Evolutionary conservation across 2,888 invertebrate species (phyloP), one percentile per base, ranked within the genome.

Genomic region (Toxonevra muliebris): DNA sequence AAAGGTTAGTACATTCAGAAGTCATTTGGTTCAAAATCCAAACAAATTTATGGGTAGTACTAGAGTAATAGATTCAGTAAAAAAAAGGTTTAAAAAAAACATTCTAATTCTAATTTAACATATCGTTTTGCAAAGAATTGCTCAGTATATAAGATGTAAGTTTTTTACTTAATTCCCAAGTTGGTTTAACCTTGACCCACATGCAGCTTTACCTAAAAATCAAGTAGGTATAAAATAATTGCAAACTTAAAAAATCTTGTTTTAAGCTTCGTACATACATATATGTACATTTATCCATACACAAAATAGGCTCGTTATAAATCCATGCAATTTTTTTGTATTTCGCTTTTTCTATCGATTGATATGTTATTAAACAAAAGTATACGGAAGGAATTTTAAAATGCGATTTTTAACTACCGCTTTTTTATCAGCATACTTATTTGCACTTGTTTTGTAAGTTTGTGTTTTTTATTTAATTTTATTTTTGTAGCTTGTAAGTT

Each of bases 1-100:
- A 98, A 98, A 95, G 97, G 98, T 97, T 88, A 86, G 86, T 81
- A 53, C 48, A 30, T 4, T 4, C 30, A 4, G 30, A 30, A 30
- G 30, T 30, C 30, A 30, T 30, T 30, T 30, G 30, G n/a, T n/a
- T n/a, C n/a, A n/a, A n/a, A n/a, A n/a, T n/a, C n/a, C 30, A 30
- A 4, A 30, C 30, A 30, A 30, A 30, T 30, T 30, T 30, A 7
- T 30, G 7, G 30, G 30, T 30, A 30, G 7, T 7, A 30, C 7
- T 30, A n/a, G 8, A 48, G 12, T 48, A 48, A 48, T 5, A n/a
- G 48, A 48, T 48, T 48, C 15, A 15, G 12, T 5, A 48, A n/a
- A 15, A 48, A n/a, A 5, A 5, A 8, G 2, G 48, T 48, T 48
- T 15, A 3, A 8, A 48, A 48, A 48, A 8, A 48, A 48, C 12